These are phyloP conservation scores for Chlamydotis undulata DNA, from an alignment of 2,113 vertebrate species.

Conservation along the genomic window DNA sequence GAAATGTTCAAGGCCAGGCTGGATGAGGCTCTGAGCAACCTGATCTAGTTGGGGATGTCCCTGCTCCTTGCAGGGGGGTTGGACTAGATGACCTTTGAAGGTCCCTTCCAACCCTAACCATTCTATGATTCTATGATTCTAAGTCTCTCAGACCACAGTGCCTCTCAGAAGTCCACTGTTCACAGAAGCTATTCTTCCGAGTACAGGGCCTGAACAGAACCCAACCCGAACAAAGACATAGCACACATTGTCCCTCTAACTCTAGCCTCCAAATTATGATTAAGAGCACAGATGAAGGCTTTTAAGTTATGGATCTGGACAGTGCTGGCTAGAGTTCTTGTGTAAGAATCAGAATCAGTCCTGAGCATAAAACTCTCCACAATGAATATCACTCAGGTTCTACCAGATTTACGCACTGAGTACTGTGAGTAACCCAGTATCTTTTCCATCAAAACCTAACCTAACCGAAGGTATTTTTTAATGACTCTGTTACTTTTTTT, in stretches of 20 bases:
- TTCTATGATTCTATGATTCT: too few species aligned
- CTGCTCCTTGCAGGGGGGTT: too few species aligned
- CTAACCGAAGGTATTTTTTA: neutral
- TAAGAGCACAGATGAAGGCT: neutral
- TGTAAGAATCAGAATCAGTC: neutral
- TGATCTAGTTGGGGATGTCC: too few species aligned
- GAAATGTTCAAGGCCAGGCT: too few species aligned
- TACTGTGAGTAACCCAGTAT: neutral
- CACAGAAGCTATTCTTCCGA: neutral
- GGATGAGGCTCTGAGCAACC: too few species aligned
- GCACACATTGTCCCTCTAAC: neutral
- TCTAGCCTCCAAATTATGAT: neutral
- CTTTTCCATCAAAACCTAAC: neutral
- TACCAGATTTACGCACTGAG: neutral
- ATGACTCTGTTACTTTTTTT: neutral
- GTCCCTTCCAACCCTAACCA: too few species aligned
- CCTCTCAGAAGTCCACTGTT: neutral
- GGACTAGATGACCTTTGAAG: too few species aligned
- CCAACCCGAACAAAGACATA: neutral
- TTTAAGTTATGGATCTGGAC: neutral
- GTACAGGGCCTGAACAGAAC: neutral
- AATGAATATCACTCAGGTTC: neutral
- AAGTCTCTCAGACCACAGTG: neutral
- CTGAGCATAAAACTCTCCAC: neutral
- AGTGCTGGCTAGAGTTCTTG: neutral